A percentile compares a stretch with the other conserved stretches of the same genome.
phyloP scores from a whole-genome alignment of 1,140 invertebrate genomes.

The Arion vulgaris region DNA sequence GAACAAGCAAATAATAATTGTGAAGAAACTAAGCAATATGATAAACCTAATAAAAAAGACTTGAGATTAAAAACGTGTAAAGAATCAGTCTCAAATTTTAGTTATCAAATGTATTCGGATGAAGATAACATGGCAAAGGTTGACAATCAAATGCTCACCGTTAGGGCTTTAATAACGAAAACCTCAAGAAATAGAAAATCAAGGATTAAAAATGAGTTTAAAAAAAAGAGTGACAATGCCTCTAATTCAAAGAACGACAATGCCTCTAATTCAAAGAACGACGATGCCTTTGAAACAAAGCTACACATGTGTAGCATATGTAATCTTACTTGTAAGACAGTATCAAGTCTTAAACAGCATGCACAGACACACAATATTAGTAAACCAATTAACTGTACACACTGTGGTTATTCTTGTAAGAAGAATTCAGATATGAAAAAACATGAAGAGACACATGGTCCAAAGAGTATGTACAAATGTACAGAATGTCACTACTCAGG shows the following conservation, averaged over 20 bases:
- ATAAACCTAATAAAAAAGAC: neutral
- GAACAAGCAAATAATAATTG: neutral
- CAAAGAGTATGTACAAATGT: neutral
- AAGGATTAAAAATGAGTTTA: no score
- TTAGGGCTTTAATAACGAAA: no score
- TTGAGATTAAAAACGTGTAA: slow-evolving; percentile 15
- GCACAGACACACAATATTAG: neutral
- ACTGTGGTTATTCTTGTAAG: neutral
- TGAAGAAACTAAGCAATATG: neutral
- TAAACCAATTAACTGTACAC: neutral
- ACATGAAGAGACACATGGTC: slow-evolving; percentile 16
- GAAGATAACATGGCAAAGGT: neutral
- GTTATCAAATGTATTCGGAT: neutral
- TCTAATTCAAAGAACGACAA: no score
- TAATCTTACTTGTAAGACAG: neutral
- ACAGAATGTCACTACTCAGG: neutral
- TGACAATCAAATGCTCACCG: neutral
- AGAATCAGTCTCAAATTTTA: neutral
- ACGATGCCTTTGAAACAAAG: neutral
- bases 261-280: neutral
- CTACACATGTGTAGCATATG: neutral
- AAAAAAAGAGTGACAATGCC: no score
- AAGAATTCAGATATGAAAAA: slow-evolving; percentile 17
- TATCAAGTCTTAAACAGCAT: neutral
- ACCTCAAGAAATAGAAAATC: neutral